Percentiles rank a stretch among this genome's conserved stretches.
These are phyloP conservation scores for Limnephilus rhombicus DNA, from an alignment of 2,888 invertebrate species.

Conservation along the genomic window DNA sequence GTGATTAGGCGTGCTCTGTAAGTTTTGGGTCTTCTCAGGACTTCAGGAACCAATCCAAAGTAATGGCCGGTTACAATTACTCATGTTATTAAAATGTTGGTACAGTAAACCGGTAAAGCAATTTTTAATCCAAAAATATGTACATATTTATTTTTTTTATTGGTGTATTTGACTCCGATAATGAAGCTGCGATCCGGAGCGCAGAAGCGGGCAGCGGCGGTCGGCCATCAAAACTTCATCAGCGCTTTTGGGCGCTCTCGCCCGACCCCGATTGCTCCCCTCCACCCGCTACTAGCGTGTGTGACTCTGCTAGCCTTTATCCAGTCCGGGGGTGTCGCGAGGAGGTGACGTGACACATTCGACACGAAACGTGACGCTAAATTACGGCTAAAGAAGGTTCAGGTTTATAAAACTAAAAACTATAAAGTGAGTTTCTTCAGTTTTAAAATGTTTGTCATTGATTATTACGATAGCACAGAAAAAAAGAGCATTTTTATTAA, in stretches of 20 bases:
- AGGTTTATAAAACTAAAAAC: not conserved
- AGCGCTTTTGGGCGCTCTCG: constrained; percentile 18
- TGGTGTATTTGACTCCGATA: not conserved
- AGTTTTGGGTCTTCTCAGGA: too few species aligned
- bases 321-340: not conserved
- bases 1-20: too few species aligned
- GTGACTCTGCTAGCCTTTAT: not conserved
- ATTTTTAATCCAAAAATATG: too few species aligned
- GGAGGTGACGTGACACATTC: constrained; percentile 1
- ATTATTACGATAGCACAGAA: too few species aligned
- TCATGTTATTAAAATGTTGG: too few species aligned
- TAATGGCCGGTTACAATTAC: too few species aligned
- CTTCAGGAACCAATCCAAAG: too few species aligned
- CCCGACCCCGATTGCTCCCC: not conserved
- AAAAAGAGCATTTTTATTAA: too few species aligned
- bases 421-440: not conserved
- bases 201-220: not conserved
- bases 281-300: not conserved
- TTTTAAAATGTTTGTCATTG: too few species aligned
- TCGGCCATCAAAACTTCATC: constrained; percentile 36
- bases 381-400: not conserved
- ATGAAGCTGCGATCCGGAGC: not conserved
- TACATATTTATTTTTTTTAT: too few species aligned
- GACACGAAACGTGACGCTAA: not conserved
- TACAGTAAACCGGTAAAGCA: too few species aligned